phyloP scores from a whole-genome alignment of 2,113 vertebrate genomes.

The Rhadina sibilatrix region DNA sequence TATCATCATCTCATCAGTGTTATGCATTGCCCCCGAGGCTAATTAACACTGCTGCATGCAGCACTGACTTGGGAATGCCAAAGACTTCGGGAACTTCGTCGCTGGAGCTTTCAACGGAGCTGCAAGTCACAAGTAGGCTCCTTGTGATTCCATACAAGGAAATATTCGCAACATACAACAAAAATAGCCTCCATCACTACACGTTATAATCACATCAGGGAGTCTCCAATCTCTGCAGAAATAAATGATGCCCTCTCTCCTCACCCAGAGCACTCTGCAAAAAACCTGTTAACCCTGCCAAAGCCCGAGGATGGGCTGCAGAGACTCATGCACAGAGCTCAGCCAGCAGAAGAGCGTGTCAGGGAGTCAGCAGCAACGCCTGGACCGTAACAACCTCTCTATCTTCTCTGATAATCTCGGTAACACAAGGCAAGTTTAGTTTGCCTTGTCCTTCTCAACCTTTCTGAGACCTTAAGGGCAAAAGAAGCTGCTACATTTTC shows the following conservation, averaged over 20 bases:
- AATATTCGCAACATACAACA: constrained; percentile 54
- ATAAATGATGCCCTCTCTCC: neutral
- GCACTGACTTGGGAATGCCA: neutral
- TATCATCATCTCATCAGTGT: neutral
- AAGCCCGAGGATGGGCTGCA: neutral
- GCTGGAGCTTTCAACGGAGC: constrained; percentile 14
- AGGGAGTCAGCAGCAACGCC: neutral
- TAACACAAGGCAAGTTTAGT: neutral
- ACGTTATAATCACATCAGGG: constrained; percentile 39
- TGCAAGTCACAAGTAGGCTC: constrained; percentile 29
- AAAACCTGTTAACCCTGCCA: neutral
- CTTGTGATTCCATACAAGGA: constrained; percentile 63
- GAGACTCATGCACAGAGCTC: accelerated
- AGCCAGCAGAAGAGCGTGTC: neutral
- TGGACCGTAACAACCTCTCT: neutral
- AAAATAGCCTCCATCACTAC: constrained; percentile 64
- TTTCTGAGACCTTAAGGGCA: neutral
- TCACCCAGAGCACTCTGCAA: neutral
- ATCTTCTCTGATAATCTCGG: neutral
- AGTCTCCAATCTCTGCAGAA: constrained; percentile 35
- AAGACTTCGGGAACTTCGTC: neutral
- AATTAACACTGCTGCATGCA: neutral
- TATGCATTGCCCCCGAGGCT: neutral
- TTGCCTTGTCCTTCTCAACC: neutral
- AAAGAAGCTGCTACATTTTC: neutral